Evolutionary conservation across 2,797 vertebrate species (phyloP).

Genomic region (Semaprochilodus insignis): DNA sequence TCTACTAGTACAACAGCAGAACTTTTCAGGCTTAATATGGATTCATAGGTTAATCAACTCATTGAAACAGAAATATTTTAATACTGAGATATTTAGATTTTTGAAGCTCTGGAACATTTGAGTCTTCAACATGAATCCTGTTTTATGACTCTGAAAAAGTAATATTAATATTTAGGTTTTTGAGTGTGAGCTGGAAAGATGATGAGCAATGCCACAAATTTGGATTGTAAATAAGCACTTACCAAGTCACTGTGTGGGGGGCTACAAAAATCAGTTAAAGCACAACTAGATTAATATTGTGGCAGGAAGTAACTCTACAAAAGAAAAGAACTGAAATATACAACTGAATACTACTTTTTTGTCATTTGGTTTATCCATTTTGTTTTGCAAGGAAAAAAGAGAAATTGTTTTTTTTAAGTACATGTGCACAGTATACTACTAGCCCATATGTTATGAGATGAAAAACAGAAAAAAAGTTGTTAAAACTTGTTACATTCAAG

Average conservation of each 20-base stretch:
- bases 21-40: not conserved
- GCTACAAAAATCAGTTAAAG: not conserved
- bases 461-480: too few relatives aligned
- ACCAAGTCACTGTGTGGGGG: not conserved
- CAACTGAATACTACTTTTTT: not conserved
- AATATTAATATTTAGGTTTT: not conserved
- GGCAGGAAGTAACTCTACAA: conserved; percentile 22
- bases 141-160: too few relatives aligned
- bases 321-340: not conserved
- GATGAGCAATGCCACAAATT: not conserved
- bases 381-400: too few relatives aligned
- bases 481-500: too few relatives aligned
- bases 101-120: not conserved
- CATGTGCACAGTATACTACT: not conserved
- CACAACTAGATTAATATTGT: not conserved
- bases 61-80: not conserved
- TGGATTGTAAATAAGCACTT: not conserved
- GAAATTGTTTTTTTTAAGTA: too few relatives aligned
- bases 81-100: not conserved
- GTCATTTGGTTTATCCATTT: too few relatives aligned
- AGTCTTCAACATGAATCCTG: not conserved
- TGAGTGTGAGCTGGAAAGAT: not conserved
- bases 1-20: not conserved
- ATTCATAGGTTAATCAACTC: not conserved
- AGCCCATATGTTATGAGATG: too few relatives aligned